Percentiles rank a stretch among this genome's conserved stretches.
Evolutionary conservation across 2,888 invertebrate species (phyloP).

Genomic region (Phyllotreta cruciferae): DNA sequence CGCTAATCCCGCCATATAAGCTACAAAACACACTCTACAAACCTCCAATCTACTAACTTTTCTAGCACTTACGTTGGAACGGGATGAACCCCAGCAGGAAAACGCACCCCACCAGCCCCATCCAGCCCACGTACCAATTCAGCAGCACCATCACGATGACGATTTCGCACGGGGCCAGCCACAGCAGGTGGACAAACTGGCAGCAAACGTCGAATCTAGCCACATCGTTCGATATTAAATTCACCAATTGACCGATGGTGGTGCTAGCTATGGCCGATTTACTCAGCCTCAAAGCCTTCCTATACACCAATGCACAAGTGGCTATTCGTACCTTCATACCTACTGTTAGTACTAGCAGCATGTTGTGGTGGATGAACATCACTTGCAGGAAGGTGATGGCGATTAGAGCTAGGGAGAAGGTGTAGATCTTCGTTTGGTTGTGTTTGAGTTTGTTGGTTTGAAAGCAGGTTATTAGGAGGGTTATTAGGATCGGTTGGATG

Average conservation of each 20-base stretch:
- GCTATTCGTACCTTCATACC: conserved; percentile 87
- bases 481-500: conserved; percentile 45
- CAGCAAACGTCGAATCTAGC: conserved; percentile 82
- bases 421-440: conserved; percentile 68
- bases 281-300: conserved; percentile 54
- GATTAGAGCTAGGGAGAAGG: conserved; percentile 77
- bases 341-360: conserved; percentile 81
- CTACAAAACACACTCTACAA: conserved; percentile 38
- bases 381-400: conserved; percentile 55
- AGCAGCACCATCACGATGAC: conserved; percentile 64
- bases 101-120: conserved; percentile 57
- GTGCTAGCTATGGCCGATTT: conserved; percentile 42
- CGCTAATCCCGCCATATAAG: conserved; percentile 52
- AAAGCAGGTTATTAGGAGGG: conserved; percentile 67
- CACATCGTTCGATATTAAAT: conserved; percentile 61
- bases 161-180: conserved; percentile 73
- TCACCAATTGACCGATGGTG: conserved; percentile 47
- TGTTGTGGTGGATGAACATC: conserved; percentile 75
- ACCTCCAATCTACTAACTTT: background rate
- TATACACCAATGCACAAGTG: conserved; percentile 81
- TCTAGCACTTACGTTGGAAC: conserved; percentile 50
- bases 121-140: conserved; percentile 56
- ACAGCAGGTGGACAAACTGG: conserved; percentile 79
- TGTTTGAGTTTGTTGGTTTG: conserved; percentile 59
- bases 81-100: conserved; percentile 54